These are phyloP conservation scores for Mobula hypostoma DNA, from an alignment of 2,113 vertebrate genomes.

Conservation along the genomic window DNA sequence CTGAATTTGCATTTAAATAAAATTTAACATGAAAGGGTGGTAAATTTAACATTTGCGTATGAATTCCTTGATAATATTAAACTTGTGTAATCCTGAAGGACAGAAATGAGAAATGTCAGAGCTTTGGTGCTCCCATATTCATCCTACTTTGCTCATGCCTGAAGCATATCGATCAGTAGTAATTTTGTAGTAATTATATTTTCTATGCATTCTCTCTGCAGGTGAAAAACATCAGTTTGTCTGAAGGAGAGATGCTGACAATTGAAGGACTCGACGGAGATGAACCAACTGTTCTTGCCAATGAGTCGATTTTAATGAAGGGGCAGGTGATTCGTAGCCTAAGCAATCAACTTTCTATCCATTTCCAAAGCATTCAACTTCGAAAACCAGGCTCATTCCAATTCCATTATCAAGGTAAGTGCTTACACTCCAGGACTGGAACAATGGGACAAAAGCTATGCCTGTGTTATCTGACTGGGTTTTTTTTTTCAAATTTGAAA, in stretches of 20 bases:
- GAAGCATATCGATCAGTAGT: background rate
- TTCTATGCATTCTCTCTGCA: slow-evolving; percentile 46
- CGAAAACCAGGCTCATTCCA: slow-evolving; percentile 62
- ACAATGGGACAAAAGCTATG: slow-evolving; percentile 20
- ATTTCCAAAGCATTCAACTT: slow-evolving; percentile 66
- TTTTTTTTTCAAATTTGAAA: background rate
- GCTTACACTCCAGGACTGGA: slow-evolving; percentile 8
- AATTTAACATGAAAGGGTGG: background rate
- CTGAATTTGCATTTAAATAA: background rate
- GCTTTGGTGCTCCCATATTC: background rate
- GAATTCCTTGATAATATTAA: background rate
- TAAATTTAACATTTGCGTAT: background rate
- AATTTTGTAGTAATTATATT: background rate
- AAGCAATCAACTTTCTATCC: slow-evolving; percentile 76
- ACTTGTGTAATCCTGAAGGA: background rate
- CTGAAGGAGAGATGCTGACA: slow-evolving; percentile 68
- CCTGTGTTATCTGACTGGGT: too few relatives aligned
- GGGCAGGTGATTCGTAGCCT: slow-evolving; percentile 85
- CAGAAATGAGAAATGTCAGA: background rate
- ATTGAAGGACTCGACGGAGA: slow-evolving; percentile 70
- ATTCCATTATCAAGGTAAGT: slow-evolving; percentile 80
- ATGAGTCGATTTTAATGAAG: slow-evolving; percentile 80
- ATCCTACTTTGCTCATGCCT: background rate
- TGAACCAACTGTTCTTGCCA: slow-evolving; percentile 76
- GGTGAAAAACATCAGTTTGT: slow-evolving; percentile 84